Conservation (phyloP, 2,888 invertebrate genomes). For the Cerastis rubricosa region DNA sequence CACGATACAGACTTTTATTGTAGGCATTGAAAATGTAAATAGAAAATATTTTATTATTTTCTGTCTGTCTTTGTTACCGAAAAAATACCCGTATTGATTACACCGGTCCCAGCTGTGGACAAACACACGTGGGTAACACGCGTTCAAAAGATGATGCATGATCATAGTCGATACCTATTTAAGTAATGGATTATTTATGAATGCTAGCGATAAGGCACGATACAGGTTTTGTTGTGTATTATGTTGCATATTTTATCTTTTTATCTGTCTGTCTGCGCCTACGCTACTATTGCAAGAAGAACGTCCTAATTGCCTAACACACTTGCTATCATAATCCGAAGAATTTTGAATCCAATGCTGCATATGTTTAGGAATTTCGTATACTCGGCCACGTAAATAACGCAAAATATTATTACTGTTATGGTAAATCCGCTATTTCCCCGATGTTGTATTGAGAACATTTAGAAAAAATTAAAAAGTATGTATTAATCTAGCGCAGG, state of each 20-base stretch:
- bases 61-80: background rate
- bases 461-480: too few species aligned
- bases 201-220: conserved; percentile 28
- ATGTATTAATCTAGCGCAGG: too few species aligned
- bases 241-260: background rate
- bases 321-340: background rate
- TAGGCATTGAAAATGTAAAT: background rate
- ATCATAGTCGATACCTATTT: conserved; percentile 10
- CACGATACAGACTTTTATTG: background rate
- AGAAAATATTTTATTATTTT: background rate
- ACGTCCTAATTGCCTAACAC: background rate
- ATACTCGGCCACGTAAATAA: too few species aligned
- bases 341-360: too few species aligned
- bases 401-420: too few species aligned
- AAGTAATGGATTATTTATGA: conserved; percentile 33
- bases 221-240: background rate
- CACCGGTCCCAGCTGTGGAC: background rate
- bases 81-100: too few species aligned
- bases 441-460: too few species aligned
- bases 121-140: conserved; percentile 37
- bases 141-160: conserved; percentile 19
- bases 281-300: background rate
- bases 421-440: too few species aligned
- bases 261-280: background rate
- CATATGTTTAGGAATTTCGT: too few species aligned